These are phyloP conservation scores for Tachuris rubrigastra DNA, from an alignment of 2,113 vertebrate genomes.

Conservation along the genomic window DNA sequence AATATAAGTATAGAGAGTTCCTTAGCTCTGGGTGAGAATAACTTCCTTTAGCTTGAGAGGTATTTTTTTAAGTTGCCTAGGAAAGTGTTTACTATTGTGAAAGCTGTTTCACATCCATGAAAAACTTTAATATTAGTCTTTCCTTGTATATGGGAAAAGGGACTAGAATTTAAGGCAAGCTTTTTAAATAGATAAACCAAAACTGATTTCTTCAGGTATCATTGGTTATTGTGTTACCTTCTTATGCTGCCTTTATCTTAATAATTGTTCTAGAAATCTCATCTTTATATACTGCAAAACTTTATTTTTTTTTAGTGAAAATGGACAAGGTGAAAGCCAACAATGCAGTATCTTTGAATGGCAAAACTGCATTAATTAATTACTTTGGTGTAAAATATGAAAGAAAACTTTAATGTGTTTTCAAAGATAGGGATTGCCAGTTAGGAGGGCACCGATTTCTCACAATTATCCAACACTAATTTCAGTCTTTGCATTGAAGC, in stretches of 20 bases:
- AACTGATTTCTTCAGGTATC: neutral
- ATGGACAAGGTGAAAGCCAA: neutral
- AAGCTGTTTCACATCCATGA: neutral
- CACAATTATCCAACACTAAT: neutral
- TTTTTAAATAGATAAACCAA: neutral
- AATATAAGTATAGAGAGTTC: neutral
- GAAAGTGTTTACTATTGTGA: neutral
- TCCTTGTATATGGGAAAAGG: neutral
- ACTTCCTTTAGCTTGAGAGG: neutral
- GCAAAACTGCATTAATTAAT: neutral
- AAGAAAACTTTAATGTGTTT: neutral
- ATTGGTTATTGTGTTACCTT: neutral
- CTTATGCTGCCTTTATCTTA: neutral
- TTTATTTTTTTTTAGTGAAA: neutral
- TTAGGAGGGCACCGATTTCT: neutral
- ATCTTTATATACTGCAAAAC: neutral
- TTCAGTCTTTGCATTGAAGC: neutral
- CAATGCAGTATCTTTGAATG: neutral
- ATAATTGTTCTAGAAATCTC: neutral
- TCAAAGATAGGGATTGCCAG: neutral
- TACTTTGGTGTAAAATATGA: neutral
- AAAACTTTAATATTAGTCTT: neutral
- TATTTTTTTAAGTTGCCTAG: neutral
- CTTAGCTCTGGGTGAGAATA: neutral
- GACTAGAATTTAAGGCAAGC: neutral